Conservation (phyloP, 1,140 invertebrate species). For the Camponotus pennsylvanicus region DNA sequence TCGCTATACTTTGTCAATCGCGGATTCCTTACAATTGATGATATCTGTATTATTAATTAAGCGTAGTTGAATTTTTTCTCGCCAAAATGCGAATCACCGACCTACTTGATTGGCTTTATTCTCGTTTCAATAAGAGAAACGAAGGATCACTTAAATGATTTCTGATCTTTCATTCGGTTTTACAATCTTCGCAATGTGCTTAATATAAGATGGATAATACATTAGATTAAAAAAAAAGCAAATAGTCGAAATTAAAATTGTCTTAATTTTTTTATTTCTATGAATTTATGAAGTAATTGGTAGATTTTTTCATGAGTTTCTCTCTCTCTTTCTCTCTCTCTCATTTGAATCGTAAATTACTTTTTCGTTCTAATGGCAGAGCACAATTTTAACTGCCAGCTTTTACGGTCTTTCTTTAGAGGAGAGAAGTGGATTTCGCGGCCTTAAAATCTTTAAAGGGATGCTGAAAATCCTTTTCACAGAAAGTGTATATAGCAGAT, state of each 20-base stretch:
- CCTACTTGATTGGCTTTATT: slow-evolving; percentile 16
- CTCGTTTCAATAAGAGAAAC: not conserved
- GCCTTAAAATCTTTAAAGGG: slow-evolving; percentile 46
- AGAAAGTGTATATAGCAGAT: not conserved
- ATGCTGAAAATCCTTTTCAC: slow-evolving; percentile 38
- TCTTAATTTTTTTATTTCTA: not conserved
- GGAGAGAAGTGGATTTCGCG: slow-evolving; percentile 34
- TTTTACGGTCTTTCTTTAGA: slow-evolving; percentile 33
- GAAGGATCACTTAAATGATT: not conserved
- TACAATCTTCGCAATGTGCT: not conserved
- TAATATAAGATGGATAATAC: not conserved
- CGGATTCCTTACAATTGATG: not conserved
- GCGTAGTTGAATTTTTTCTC: slow-evolving; percentile 30
- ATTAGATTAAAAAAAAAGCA: not conserved
- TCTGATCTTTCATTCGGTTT: not conserved
- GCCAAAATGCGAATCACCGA: slow-evolving; percentile 11
- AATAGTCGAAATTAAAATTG: not conserved
- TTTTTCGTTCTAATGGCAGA: not conserved
- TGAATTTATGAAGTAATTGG: not conserved
- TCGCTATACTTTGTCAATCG: not conserved
- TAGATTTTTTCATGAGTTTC: not conserved
- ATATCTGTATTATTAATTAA: slow-evolving; percentile 42
- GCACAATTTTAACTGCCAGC: slow-evolving; percentile 33
- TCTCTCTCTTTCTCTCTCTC: too few relatives aligned
- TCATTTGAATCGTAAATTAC: slow-evolving; percentile 44